Conservation (phyloP, 2,888 invertebrate genomes). For the Candidula unifasciata region DNA sequence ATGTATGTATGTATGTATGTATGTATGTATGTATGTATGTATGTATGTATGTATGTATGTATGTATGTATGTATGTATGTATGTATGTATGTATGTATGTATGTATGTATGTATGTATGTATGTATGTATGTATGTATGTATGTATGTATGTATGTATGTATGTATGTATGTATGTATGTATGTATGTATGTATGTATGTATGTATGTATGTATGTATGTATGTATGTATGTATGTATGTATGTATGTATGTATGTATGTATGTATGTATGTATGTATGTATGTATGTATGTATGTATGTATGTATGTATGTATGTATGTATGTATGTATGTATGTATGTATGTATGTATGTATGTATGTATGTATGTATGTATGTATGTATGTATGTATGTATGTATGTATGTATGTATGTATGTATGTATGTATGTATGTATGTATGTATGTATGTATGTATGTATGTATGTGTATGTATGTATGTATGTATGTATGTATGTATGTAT, state of each 20-base stretch:
- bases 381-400: neutral
- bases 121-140: neutral
- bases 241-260: neutral
- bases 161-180: neutral
- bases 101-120: too few species aligned
- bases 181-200: neutral
- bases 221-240: neutral
- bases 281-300: neutral
- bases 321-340: neutral
- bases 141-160: neutral
- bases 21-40: too few species aligned
- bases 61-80: too few species aligned
- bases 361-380: neutral
- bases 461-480: neutral
- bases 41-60: too few species aligned
- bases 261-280: neutral
- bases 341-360: neutral
- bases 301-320: constrained; percentile 18
- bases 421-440: neutral
- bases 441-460: neutral
- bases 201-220: neutral
- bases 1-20: too few species aligned
- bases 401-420: neutral
- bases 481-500: neutral
- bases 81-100: too few species aligned